A percentile compares a stretch with the other conserved stretches of the same genome.
Conservation (phyloP, 2,113 vertebrate species). For the Plotosus lineatus region DNA sequence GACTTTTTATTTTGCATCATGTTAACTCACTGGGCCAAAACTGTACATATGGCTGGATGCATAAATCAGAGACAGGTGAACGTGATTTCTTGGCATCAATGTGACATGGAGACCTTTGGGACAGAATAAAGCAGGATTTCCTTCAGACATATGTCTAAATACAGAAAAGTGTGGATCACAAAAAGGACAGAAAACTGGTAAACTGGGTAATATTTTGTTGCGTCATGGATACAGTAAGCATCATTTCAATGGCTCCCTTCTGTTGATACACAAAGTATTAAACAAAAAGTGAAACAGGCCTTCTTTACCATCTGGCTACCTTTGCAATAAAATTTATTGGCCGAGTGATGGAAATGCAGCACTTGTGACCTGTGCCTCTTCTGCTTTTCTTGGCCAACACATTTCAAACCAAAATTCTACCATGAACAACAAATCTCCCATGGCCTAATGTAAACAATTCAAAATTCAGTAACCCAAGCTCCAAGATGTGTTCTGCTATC, state of each 20-base stretch:
- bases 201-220: background rate
- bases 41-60: slow-evolving; percentile 71
- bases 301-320: background rate
- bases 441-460: slow-evolving; percentile 52
- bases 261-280: background rate
- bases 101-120: slow-evolving; percentile 67
- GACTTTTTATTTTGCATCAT: slow-evolving; percentile 66
- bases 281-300: background rate
- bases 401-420: slow-evolving; percentile 46
- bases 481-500: slow-evolving; percentile 65
- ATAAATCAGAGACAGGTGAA: slow-evolving; percentile 64
- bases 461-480: slow-evolving; percentile 24
- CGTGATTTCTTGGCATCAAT: slow-evolving; percentile 71
- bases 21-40: slow-evolving; percentile 61
- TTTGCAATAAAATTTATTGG: background rate
- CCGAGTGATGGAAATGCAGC: slow-evolving; percentile 26
- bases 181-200: slow-evolving; percentile 31
- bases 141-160: slow-evolving; percentile 21
- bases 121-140: slow-evolving; percentile 57
- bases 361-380: slow-evolving; percentile 10
- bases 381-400: slow-evolving; percentile 26
- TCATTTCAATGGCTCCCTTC: background rate
- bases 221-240: background rate
- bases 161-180: slow-evolving; percentile 24
- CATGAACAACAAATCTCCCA: slow-evolving; percentile 36